Evolutionary conservation across 2,797 vertebrate species (phyloP).

Genomic region (Pangasius djambal): DNA sequence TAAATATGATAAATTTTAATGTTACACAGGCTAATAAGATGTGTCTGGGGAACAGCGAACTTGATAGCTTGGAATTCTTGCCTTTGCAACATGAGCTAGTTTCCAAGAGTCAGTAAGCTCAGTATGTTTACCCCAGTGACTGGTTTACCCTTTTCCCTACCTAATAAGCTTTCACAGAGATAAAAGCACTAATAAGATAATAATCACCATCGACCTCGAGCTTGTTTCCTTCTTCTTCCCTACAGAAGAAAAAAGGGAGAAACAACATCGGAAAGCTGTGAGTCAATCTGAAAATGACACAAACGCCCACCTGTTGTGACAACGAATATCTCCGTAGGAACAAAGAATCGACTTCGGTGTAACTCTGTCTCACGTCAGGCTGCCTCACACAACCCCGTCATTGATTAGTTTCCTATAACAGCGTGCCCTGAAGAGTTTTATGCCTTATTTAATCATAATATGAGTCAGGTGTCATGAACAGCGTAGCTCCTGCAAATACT

Average conservation of each 20-base stretch:
- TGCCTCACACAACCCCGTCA: background rate
- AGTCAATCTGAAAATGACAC: background rate
- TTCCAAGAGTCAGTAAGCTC: background rate
- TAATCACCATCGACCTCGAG: background rate
- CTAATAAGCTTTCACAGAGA: background rate
- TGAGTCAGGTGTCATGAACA: background rate
- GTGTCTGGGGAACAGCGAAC: background rate
- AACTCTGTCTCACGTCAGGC: background rate
- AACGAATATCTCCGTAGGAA: too few relatives aligned
- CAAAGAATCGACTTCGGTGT: background rate
- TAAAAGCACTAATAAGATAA: background rate
- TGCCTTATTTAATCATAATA: too few relatives aligned
- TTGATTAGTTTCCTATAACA: background rate
- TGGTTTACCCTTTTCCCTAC: background rate
- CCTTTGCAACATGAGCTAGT: background rate
- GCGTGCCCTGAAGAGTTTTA: background rate
- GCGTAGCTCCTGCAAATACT: background rate
- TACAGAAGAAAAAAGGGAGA: background rate
- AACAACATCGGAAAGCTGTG: background rate
- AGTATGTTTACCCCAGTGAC: background rate
- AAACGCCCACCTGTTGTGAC: background rate
- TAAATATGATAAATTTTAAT: too few relatives aligned
- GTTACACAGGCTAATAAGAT: background rate
- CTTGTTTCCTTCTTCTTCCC: background rate
- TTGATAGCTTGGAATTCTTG: too few relatives aligned